Evolutionary conservation across 2,888 invertebrate genomes (phyloP).

Genomic region (Pardosa pseudoannulata): DNA sequence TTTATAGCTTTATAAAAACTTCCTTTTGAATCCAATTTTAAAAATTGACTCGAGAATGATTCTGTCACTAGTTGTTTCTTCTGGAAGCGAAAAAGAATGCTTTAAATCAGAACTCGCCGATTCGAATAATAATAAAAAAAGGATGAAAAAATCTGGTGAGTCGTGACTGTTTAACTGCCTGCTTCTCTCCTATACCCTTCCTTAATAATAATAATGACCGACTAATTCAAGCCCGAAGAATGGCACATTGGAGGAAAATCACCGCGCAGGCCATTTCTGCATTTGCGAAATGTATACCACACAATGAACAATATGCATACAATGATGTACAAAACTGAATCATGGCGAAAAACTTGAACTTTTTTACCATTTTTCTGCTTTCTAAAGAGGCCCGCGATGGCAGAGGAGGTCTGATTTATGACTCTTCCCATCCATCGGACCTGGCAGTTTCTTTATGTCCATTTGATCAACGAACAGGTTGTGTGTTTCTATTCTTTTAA

Average conservation of each 20-base stretch:
- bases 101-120: neutral
- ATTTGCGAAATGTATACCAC: conserved; percentile 64
- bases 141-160: conserved; percentile 34
- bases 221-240: conserved; percentile 46
- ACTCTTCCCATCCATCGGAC: neutral
- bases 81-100: neutral
- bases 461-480: neutral
- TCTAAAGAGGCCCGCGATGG: conserved; percentile 45
- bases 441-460: neutral
- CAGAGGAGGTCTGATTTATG: conserved; percentile 54
- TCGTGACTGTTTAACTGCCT: conserved; percentile 59
- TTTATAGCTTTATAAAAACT: too few relatives aligned
- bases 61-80: too few relatives aligned
- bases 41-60: too few relatives aligned
- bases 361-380: conserved; percentile 53
- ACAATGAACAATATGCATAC: conserved; percentile 70
- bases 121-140: neutral
- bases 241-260: conserved; percentile 2
- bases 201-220: conserved; percentile 61
- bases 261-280: conserved; percentile 16
- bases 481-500: neutral
- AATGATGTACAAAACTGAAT: conserved; percentile 70
- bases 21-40: too few relatives aligned
- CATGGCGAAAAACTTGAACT: conserved; percentile 50
- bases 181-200: conserved; percentile 53